Evolutionary conservation across 2,888 invertebrate genomes (phyloP), one percentile per base, ranked within the genome.

Genomic region (Amiota minor): DNA sequence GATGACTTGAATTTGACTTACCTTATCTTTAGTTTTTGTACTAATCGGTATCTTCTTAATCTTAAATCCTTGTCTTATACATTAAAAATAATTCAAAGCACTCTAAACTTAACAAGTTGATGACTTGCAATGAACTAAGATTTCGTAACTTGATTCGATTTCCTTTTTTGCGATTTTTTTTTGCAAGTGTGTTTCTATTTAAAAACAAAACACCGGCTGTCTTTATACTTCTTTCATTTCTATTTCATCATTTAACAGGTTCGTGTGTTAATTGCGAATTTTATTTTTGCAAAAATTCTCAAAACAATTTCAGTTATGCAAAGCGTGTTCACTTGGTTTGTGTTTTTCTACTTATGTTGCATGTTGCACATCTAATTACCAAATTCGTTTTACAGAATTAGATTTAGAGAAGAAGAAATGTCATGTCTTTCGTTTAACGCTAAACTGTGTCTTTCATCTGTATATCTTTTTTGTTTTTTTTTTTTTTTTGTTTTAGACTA

Each of bases 321-420:
- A 4, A 16, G 11, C 6, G 18, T n/a, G 46, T 49, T 65, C 47
- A 10, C 11, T 46, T 49, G 12, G 45, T 68, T 23, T 23, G 12
- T n/a, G 23, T 10, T 50, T 14, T 50, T 8, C 49, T 20, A 12
- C 4, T 47, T 14, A 12, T 12, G 49, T 12, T 12, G 9, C 16
- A 9, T 20, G 16, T 67, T 50, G 14, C 11, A 18, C 53, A 14
- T 68, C 67, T 68, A 68, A 68, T 68, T 68, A 46, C 50, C 83
- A 81, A 83, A 87, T 87, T 88, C 85, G 75, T 78, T 78, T 81
- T 78, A 83, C 78, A 77, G 87, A 86, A 86, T 81, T 80, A 80
- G 85, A 87, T 82, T 87, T 85, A 85, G 86, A 79, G 77, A 35
- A 35, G 35, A 35, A 35, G 35, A 35, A 35, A 35, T 35, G 35